Base-by-base conservation (phyloP, 2,797 vertebrate species). In the Hippoglossus hippoglossus region DNA sequence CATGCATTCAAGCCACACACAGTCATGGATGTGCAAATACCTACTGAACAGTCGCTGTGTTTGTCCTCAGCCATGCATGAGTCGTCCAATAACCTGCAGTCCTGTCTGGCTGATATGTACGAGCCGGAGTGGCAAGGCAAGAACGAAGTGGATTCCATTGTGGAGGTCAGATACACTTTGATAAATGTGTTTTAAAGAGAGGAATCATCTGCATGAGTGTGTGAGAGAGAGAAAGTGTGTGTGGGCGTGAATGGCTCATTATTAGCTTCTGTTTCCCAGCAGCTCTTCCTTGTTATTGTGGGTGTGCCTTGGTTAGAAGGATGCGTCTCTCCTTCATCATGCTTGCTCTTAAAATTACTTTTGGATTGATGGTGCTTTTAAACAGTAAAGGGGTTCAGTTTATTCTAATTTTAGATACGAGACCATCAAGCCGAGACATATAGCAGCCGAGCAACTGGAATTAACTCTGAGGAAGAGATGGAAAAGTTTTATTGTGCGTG, bases 61-160 rank as follows among this genome's bases (percentile, higher is more conserved):
- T 16, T 46, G 16, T 79, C 58, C 59, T 47, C 90, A 99, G 98
- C 97, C 28, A 99, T 99, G 98, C 98, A 99, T 0, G 98, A 99
- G 86, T 96, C 98, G 65, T 99, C 98, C 81, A 98, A 96, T 90
- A 97, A 95, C 78, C 77, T 99, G 77, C 96, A 96, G 0, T 92
- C 98, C 6, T 99, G 97, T 90, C 91, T 99, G 86, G 96, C 95
- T 73, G 98, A 99, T 83, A 96, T 99, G 90, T 99, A 99, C 44
- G 98, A 99, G 77, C 94, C 95, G 0, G 97, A 99, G 0, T 99
- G 98, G 98, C 94, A 96, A 0, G 96, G 97, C 71, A 96, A 96
- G 87, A 95, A 97, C 0, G 96, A 98, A 21, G 95, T 98, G 46
- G 96, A 95, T 67, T 97, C 96, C 80, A 91, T 99, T 10, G 91